Conservation (phyloP, 2,113 vertebrate genomes). For the Nycticryphes semicollaris region DNA sequence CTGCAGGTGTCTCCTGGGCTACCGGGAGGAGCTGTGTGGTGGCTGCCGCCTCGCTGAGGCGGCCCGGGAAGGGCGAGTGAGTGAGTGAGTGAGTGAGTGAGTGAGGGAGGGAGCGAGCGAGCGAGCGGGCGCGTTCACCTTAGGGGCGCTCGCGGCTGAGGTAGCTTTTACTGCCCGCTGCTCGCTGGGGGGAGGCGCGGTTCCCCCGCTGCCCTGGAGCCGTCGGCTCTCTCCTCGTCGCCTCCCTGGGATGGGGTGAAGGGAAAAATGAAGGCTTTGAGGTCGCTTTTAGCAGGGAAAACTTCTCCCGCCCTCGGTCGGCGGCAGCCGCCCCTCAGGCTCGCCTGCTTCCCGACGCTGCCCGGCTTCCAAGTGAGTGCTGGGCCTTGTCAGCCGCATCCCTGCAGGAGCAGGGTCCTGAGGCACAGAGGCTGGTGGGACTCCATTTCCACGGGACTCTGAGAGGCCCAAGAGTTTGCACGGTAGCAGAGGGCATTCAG, state of each 20-base stretch:
- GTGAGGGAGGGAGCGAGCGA: too few relatives aligned
- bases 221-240: not conserved
- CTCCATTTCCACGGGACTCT: not conserved
- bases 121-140: not conserved
- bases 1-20: not conserved
- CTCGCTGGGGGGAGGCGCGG: not conserved
- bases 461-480: not conserved
- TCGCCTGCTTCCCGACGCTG: too few relatives aligned
- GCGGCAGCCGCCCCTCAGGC: not conserved
- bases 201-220: not conserved
- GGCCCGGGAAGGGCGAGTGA: too few relatives aligned
- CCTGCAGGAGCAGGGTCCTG: not conserved
- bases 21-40: not conserved
- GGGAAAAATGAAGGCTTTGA: not conserved
- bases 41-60: not conserved
- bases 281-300: too few relatives aligned
- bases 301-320: rapidly evolving
- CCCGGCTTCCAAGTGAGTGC: not conserved
- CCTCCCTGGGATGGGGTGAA: not conserved
- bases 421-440: not conserved
- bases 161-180: not conserved
- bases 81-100: too few relatives aligned
- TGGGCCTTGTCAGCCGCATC: not conserved
- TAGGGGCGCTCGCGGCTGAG: not conserved
- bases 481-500: not conserved